phyloP scores from a whole-genome alignment of 1,140 invertebrate genomes.

The Eueides isabella region DNA sequence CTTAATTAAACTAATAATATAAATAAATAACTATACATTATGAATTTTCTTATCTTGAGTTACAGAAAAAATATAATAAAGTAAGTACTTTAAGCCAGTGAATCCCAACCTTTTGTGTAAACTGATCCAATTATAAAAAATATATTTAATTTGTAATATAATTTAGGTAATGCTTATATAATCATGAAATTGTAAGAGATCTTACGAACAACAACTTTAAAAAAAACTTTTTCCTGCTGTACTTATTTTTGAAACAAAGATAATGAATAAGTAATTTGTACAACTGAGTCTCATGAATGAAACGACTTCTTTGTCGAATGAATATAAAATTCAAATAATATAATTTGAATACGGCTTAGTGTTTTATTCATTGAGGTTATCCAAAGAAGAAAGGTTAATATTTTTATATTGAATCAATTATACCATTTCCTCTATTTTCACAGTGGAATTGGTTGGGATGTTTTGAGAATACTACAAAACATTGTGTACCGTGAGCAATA shows the following conservation, averaged over 20 bases:
- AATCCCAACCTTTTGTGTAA: not conserved
- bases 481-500: conserved; percentile 5
- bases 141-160: not conserved
- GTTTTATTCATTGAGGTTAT: conserved; percentile 13
- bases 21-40: not conserved
- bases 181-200: not conserved
- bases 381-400: not conserved
- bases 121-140: not conserved
- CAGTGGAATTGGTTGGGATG: not conserved
- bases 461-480: not conserved
- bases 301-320: not conserved
- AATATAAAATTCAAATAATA: conserved; percentile 5
- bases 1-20: not conserved
- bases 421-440: not conserved
- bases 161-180: not conserved
- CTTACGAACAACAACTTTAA: not conserved
- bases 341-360: not conserved
- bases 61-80: not conserved
- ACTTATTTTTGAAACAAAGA: conserved; percentile 7
- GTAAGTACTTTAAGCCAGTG: not conserved
- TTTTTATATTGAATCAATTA: not conserved
- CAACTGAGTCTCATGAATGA: conserved; percentile 8
- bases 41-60: not conserved
- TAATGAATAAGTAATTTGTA: conserved; percentile 20
- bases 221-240: not conserved